Evolutionary conservation across 2,797 vertebrate species (phyloP), one percentile per base, ranked within the genome.

Genomic region (Loriculus beryllinus): DNA sequence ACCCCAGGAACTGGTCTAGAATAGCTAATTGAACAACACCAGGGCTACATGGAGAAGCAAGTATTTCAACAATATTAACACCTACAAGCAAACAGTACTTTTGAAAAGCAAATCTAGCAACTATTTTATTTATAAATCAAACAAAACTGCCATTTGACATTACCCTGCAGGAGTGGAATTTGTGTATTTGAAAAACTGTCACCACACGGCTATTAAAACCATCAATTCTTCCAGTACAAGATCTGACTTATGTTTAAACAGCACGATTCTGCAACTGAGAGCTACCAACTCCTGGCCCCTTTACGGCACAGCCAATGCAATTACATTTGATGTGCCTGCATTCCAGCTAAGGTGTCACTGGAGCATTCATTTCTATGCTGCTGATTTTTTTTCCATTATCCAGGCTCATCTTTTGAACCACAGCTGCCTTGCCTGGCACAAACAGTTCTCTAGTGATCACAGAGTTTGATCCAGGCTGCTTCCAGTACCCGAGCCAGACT

Each of bases 101-200:
- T 31, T 42, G 33, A 74, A 91, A 74, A 82, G 28, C n/a, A 80
- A 33, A 19, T 28, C 40, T 60, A 85, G 25, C 19, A 67, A n/a
- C 20, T 48, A 15, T 77, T 95, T 82, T 33, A 25, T 71, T 88
- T 52, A 63, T 74, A 80, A 63, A 56, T 70, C 35, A 65, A 84
- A 63, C 19, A 68, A 21, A 0, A 1, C 20, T 59, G 39, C 15
- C 37, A 82, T 63, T 74, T 85, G 56, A 67, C 60, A 74, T 82
- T 28, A 85, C 6, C 12, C 37, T 31, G 51, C 37, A 77, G 49
- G 29, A 81, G 5, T 25, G 12, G n/a, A 71, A 81, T 77, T 51
- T 45, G 16, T 29, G 25, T 62, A 48, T 83, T 37, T 81, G 56
- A 82, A 87, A 82, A 86, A 31, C 25, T 19, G 18, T 51, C 52